Conservation (phyloP, 2,888 invertebrate species). For the Cybosia mesomella region DNA sequence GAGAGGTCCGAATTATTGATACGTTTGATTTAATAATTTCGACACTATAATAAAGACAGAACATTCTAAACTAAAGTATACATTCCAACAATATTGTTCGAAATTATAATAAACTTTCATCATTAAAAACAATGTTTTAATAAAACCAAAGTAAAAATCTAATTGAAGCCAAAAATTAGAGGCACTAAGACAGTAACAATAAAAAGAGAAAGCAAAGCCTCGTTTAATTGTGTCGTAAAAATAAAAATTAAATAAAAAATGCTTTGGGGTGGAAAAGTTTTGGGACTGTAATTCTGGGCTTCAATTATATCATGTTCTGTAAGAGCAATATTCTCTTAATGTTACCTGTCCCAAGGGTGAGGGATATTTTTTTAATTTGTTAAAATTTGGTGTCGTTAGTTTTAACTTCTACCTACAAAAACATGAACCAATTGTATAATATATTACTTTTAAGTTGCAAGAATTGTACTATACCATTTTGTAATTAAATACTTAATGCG, state of each 20-base stretch:
- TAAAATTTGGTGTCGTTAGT: conserved; percentile 30
- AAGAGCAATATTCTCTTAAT: conserved; percentile 67
- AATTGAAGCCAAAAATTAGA: conserved; percentile 85
- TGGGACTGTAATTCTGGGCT: conserved; percentile 75
- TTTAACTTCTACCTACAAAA: conserved; percentile 9
- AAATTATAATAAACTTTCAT: conserved; percentile 58
- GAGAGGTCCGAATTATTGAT: conserved; percentile 81
- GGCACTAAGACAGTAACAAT: conserved; percentile 85
- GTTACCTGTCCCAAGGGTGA: conserved; percentile 74
- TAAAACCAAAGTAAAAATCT: conserved; percentile 78
- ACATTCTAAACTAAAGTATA: conserved; percentile 35
- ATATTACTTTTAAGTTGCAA: background rate
- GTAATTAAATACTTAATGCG: background rate
- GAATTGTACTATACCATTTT: background rate
- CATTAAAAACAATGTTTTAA: conserved; percentile 83
- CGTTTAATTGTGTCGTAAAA: conserved; percentile 86
- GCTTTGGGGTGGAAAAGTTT: conserved; percentile 83
- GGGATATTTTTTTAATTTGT: conserved; percentile 50
- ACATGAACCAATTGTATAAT: conserved; percentile 1
- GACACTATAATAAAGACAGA: conserved; percentile 37
- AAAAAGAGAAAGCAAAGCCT: conserved; percentile 86
- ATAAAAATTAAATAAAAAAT: conserved; percentile 86
- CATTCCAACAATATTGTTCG: conserved; percentile 43
- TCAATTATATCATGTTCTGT: conserved; percentile 80
- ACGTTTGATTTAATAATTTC: conserved; percentile 49